These are phyloP conservation scores for Drosophila niveifrons DNA, from an alignment of 2,888 invertebrate genomes.

Conservation along the genomic window DNA sequence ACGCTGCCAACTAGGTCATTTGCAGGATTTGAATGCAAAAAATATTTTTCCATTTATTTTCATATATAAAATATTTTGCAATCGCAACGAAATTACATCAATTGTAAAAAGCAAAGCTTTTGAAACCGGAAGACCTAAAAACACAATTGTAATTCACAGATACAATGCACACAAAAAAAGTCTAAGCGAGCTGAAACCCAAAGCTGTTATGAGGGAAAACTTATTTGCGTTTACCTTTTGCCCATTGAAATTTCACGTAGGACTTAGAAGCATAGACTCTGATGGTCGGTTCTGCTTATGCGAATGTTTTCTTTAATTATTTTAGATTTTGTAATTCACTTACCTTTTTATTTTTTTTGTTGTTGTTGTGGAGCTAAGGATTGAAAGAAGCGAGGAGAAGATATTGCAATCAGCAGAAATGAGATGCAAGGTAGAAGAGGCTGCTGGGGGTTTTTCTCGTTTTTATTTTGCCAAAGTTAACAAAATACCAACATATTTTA, in stretches of 20 bases:
- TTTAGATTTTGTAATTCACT: conserved; percentile 36
- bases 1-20: no score
- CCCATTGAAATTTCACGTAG: conserved; percentile 8
- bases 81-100: background rate
- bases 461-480: conserved; percentile 34
- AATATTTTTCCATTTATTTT: no score
- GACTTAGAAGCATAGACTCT: background rate
- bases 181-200: conserved; percentile 14
- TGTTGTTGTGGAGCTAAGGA: conserved; percentile 10
- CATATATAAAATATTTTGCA: no score
- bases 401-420: conserved; percentile 55
- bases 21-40: no score
- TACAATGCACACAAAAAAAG: conserved; percentile 8
- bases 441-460: conserved; percentile 23
- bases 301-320: conserved; percentile 46
- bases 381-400: conserved; percentile 13
- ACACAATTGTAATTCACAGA: conserved; percentile 18
- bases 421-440: conserved; percentile 56
- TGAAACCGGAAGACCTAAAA: conserved; percentile 2
- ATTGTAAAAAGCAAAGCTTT: conserved; percentile 1
- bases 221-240: conserved; percentile 25
- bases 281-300: conserved; percentile 11
- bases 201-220: conserved; percentile 11
- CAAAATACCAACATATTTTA: conserved; percentile 36
- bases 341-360: conserved; percentile 32